A percentile compares a stretch with the other conserved stretches of the same genome.
Conservation (phyloP, 2,113 vertebrate species). For the Megaceryle maxima region DNA sequence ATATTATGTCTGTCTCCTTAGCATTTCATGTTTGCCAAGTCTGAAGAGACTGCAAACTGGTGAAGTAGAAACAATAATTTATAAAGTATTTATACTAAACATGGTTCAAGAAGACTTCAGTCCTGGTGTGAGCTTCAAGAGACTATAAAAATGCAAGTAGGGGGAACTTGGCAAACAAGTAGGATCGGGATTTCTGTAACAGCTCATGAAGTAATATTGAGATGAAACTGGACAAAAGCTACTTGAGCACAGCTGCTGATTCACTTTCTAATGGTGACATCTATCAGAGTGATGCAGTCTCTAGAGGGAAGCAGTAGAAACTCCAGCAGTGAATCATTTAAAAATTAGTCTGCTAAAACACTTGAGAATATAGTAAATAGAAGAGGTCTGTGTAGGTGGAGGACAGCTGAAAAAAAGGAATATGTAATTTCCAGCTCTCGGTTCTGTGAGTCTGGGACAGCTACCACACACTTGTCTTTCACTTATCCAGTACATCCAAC, state of each 20-base stretch:
- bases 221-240: background rate
- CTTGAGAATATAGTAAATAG: background rate
- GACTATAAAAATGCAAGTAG: background rate
- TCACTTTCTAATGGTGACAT: background rate
- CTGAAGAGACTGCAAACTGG: background rate
- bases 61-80: background rate
- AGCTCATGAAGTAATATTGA: background rate
- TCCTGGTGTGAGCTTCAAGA: background rate
- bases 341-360: conserved; percentile 27
- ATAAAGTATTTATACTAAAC: background rate
- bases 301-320: background rate
- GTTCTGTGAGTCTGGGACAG: background rate
- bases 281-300: background rate
- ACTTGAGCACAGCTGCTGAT: background rate
- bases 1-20: background rate
- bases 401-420: background rate
- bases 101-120: background rate
- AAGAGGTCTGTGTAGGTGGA: background rate
- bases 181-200: background rate
- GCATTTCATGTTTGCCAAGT: background rate
- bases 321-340: background rate
- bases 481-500: background rate
- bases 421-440: background rate
- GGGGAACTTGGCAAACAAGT: background rate
- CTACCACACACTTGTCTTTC: background rate